These are phyloP conservation scores for Anticlea derivata DNA, from an alignment of 2,888 invertebrate species.

Conservation along the genomic window DNA sequence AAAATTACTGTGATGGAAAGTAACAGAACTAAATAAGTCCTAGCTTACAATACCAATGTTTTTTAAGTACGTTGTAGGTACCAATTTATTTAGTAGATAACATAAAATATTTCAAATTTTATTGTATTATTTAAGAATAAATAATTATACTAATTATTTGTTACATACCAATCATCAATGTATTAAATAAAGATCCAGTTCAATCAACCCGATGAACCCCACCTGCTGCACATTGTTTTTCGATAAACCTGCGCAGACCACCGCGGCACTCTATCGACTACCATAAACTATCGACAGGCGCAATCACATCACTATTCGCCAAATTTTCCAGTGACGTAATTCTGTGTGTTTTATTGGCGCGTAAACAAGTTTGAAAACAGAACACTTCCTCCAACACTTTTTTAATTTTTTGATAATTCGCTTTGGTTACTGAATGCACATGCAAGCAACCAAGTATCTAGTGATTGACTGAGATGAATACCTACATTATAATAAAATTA, in stretches of 20 bases:
- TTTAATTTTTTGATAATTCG: neutral
- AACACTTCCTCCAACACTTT: neutral
- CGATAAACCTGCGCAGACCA: neutral
- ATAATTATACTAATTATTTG: neutral
- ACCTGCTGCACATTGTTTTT: slow-evolving; percentile 6
- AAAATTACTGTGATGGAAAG: no score
- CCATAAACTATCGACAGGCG: slow-evolving; percentile 2
- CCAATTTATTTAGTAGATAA: no score
- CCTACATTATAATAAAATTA: neutral
- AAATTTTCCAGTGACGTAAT: slow-evolving; percentile 12
- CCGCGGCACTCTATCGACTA: slow-evolving; percentile 2
- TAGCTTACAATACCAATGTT: no score
- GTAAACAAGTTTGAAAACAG: neutral
- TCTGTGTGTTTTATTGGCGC: neutral
- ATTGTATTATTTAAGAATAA: neutral
- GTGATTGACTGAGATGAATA: slow-evolving; percentile 11
- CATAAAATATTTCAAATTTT: no score
- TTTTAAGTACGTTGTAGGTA: no score
- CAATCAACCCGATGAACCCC: neutral
- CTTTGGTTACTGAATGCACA: neutral
- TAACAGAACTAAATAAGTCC: no score
- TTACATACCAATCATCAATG: neutral
- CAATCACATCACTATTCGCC: slow-evolving; percentile 14
- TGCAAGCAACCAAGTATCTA: neutral
- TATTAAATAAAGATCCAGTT: neutral